Conservation (phyloP, 2,113 vertebrate species). For the Bettongia penicillata region DNA sequence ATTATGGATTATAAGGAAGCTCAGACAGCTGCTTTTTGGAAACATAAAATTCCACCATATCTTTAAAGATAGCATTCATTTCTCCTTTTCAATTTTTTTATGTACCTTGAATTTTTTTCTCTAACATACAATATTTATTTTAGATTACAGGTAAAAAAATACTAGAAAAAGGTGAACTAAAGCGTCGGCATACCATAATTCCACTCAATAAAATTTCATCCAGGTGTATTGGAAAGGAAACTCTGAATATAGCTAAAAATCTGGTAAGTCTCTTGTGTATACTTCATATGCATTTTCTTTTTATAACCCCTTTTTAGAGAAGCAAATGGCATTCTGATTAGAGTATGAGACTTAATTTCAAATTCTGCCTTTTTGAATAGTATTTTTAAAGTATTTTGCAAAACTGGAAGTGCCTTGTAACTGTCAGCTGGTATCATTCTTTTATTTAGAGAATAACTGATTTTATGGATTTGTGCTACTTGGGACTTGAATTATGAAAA, state of each 20-base stretch:
- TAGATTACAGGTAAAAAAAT: conserved; percentile 95
- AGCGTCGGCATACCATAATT: conserved; percentile 93
- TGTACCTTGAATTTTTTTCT: conserved; percentile 30
- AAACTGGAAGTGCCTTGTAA: not conserved
- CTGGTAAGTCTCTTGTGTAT: conserved; percentile 86
- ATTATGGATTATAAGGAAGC: not conserved
- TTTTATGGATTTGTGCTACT: not conserved
- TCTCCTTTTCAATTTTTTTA: conserved; percentile 44
- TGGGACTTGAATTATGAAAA: not conserved
- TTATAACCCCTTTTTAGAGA: conserved; percentile 4
- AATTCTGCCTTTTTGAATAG: not conserved
- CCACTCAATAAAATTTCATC: conserved; percentile 96
- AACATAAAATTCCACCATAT: not conserved
- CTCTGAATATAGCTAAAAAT: conserved; percentile 86
- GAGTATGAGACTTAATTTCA: not conserved
- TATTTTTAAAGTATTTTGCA: not conserved
- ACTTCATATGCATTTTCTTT: conserved; percentile 9
- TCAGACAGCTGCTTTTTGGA: not conserved
- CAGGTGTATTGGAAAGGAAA: conserved; percentile 84
- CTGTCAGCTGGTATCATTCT: not conserved
- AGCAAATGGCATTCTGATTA: conserved; percentile 8
- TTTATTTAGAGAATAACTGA: not conserved
- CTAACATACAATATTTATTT: conserved; percentile 53
- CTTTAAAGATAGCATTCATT: conserved; percentile 30
- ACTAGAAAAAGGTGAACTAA: conserved; percentile 93